A percentile compares a stretch with the other conserved stretches of the same genome.
Evolutionary conservation across 2,888 invertebrate species (phyloP).

Genomic region (Spisula solida): DNA sequence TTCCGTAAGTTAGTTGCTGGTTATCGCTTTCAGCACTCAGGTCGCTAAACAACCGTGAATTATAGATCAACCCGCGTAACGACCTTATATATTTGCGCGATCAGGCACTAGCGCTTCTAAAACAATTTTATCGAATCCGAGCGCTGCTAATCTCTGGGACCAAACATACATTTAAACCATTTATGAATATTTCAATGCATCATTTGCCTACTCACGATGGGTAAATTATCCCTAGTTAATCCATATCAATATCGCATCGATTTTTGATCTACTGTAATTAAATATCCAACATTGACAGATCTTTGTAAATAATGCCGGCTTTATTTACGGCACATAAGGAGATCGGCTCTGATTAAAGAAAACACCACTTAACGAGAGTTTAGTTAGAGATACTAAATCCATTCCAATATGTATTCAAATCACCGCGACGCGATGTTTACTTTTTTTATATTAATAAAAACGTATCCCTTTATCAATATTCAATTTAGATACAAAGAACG

Average conservation of each 20-base stretch:
- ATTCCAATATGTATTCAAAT: background rate
- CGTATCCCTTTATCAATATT: slow-evolving; percentile 16
- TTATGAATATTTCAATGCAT: background rate
- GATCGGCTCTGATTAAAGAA: background rate
- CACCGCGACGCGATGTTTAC: background rate
- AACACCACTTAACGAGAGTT: background rate
- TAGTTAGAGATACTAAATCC: background rate
- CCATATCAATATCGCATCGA: background rate
- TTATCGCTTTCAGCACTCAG: too few relatives aligned
- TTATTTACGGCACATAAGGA: background rate
- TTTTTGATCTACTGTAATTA: background rate
- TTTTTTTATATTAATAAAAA: background rate
- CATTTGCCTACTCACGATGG: background rate
- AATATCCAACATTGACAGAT: background rate
- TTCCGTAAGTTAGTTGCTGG: too few relatives aligned
- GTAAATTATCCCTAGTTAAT: background rate
- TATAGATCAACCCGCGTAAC: too few relatives aligned
- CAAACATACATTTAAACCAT: background rate
- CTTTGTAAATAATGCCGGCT: background rate
- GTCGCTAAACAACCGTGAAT: too few relatives aligned
- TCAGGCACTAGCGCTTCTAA: background rate
- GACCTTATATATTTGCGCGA: background rate
- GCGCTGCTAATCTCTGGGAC: background rate
- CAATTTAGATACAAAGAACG: slow-evolving; percentile 4
- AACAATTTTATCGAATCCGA: background rate